phyloP scores from a whole-genome alignment of 1,140 invertebrate genomes.

The Drosophila kanapiae region DNA sequence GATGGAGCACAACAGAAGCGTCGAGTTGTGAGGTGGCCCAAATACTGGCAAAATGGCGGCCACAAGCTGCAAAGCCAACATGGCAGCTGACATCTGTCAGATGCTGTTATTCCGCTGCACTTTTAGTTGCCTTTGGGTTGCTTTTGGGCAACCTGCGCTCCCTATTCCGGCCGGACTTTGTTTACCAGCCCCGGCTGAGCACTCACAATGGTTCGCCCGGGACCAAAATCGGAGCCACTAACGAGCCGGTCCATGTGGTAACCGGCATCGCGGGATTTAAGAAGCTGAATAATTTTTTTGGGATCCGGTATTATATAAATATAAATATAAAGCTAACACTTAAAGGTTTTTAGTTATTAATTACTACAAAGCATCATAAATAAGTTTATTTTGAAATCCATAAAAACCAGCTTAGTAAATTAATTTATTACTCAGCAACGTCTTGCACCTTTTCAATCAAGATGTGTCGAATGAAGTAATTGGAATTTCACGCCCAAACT shows the following conservation, averaged over 20 bases:
- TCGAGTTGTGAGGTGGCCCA: conserved; percentile 40
- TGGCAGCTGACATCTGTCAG: conserved; percentile 58
- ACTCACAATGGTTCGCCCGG: conserved; percentile 26
- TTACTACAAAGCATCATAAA: too few species aligned
- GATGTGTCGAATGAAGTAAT: conserved; percentile 4
- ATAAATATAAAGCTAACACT: too few species aligned
- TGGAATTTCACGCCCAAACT: neutral
- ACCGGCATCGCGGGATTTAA: conserved; percentile 15
- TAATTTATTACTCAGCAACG: neutral
- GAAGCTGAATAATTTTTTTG: neutral
- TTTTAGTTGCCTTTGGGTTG: conserved; percentile 54
- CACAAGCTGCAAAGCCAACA: conserved; percentile 78
- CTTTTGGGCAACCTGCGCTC: conserved; percentile 26
- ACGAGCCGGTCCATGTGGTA: conserved; percentile 26
- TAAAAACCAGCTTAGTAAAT: too few species aligned
- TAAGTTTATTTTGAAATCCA: too few species aligned
- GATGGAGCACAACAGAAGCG: conserved; percentile 25
- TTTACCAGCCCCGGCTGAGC: conserved; percentile 29
- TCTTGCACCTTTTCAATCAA: neutral
- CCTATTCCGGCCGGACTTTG: conserved; percentile 23
- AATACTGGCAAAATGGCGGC: conserved; percentile 75
- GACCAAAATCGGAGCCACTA: conserved; percentile 38
- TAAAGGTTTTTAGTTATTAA: neutral
- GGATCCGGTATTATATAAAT: too few species aligned
- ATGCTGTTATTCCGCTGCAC: conserved; percentile 49